phyloP scores from a whole-genome alignment of 1,140 invertebrate species.

The Popillia japonica region DNA sequence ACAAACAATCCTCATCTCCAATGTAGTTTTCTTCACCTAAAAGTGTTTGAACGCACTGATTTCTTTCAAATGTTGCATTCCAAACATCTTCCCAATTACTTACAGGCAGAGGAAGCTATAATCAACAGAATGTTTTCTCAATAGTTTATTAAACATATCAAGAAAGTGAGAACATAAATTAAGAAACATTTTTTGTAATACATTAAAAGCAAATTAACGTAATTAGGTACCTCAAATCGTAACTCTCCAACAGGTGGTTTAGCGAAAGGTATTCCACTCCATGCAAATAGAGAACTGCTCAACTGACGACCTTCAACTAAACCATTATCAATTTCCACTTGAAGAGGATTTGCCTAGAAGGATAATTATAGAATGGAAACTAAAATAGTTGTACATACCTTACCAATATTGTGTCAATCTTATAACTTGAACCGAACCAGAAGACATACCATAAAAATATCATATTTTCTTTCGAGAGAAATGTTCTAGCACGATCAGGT shows the following conservation, averaged over 20 bases:
- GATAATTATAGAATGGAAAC: too few relatives aligned
- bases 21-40: neutral
- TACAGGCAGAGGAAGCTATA: constrained; percentile 22
- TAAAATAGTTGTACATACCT: too few relatives aligned
- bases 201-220: neutral
- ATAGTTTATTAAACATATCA: neutral
- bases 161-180: neutral
- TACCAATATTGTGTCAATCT: too few relatives aligned
- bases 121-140: neutral
- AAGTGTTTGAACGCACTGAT: constrained; percentile 30
- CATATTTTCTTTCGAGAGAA: too few relatives aligned
- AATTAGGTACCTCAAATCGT: too few relatives aligned
- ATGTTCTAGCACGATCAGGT: too few relatives aligned
- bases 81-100: constrained; percentile 35
- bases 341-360: neutral
- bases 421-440: too few relatives aligned
- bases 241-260: too few relatives aligned
- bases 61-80: constrained; percentile 35
- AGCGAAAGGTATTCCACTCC: too few relatives aligned
- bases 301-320: neutral
- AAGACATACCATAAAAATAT: too few relatives aligned
- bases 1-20: constrained; percentile 62
- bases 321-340: neutral
- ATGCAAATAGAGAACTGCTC: neutral
- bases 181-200: too few relatives aligned